phyloP scores from a whole-genome alignment of 1,140 invertebrate genomes.

The Piezodorus guildinii region DNA sequence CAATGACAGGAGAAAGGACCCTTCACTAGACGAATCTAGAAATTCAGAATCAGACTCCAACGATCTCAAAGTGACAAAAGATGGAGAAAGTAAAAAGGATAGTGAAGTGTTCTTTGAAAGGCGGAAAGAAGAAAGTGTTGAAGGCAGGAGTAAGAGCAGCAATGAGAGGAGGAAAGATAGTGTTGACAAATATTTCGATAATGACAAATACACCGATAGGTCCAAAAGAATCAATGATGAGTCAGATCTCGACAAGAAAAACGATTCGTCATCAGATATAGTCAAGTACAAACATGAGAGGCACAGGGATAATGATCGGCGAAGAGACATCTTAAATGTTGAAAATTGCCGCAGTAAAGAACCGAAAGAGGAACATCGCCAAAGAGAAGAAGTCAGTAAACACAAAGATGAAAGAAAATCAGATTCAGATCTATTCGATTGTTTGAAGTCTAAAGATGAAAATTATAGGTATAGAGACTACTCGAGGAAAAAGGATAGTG shows the following conservation, averaged over 20 bases:
- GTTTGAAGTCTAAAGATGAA: constrained; percentile 24
- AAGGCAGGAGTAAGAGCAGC: constrained; percentile 19
- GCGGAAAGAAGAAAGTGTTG: constrained; percentile 28
- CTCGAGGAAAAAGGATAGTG: constrained; percentile 31
- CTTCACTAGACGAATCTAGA: constrained; percentile 36
- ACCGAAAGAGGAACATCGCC: constrained; percentile 24
- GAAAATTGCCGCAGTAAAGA: constrained; percentile 29
- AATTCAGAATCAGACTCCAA: constrained; percentile 38
- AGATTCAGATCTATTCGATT: constrained; percentile 18
- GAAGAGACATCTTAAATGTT: constrained; percentile 28
- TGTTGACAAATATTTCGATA: constrained; percentile 27
- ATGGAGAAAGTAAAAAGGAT: constrained; percentile 27
- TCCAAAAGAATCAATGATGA: constrained; percentile 31
- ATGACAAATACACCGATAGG: constrained; percentile 27
- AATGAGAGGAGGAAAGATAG: constrained; percentile 28
- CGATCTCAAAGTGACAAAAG: constrained; percentile 23
- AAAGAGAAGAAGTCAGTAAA: constrained; percentile 22
- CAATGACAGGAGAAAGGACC: constrained; percentile 34
- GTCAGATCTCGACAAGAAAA: constrained; percentile 27
- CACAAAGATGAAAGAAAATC: constrained; percentile 24
- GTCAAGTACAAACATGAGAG: constrained; percentile 20
- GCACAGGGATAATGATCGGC: constrained; percentile 31
- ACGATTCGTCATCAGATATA: constrained; percentile 18
- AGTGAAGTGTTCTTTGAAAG: constrained; percentile 31
- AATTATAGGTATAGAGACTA: constrained; percentile 29